Evolutionary conservation across 2,113 vertebrate genomes (phyloP).

Genomic region (Recurvirostra avosetta): DNA sequence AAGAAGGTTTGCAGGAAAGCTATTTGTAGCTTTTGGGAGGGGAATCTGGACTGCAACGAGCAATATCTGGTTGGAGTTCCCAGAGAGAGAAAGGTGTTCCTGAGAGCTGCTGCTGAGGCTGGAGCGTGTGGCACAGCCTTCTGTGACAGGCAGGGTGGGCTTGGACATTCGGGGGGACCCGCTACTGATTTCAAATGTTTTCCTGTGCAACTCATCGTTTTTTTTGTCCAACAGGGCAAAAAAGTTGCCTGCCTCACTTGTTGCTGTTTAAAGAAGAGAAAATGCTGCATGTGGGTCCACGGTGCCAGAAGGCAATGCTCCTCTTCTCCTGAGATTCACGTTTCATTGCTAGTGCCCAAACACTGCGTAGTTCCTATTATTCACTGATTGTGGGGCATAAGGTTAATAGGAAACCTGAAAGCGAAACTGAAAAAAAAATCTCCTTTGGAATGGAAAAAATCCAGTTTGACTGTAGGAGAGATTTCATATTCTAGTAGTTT

Average conservation of each 20-base stretch:
- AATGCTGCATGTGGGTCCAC: neutral
- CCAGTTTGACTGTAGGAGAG: neutral
- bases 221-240: neutral
- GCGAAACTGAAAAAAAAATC: neutral
- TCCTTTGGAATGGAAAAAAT: neutral
- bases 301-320: neutral
- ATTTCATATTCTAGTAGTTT: neutral
- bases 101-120: neutral
- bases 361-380: neutral
- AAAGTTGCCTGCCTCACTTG: neutral
- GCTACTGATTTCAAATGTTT: neutral
- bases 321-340: neutral
- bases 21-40: neutral
- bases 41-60: neutral
- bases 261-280: neutral
- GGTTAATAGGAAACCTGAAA: neutral
- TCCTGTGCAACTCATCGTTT: neutral
- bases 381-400: neutral
- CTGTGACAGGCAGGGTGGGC: neutral
- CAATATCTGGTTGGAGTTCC: neutral
- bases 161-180: neutral
- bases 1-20: no score
- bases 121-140: neutral
- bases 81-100: neutral
- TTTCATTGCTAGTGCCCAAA: neutral